A percentile compares a stretch with the other conserved stretches of the same genome.
These are phyloP conservation scores for Temnothorax curvispinosus DNA, from an alignment of 1,140 invertebrate species.

Conservation along the genomic window DNA sequence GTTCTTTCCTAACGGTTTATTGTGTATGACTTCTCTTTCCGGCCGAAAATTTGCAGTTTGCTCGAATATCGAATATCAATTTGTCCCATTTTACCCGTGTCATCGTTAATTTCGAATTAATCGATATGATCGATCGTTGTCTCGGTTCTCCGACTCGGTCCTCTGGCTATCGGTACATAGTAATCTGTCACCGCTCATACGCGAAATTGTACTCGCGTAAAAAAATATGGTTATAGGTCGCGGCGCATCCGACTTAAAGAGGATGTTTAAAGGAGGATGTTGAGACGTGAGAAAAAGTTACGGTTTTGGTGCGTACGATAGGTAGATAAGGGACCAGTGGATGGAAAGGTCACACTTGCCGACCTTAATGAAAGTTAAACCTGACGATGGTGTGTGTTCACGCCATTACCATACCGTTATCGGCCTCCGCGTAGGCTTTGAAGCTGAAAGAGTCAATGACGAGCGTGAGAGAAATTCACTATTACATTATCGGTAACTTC, in stretches of 20 bases:
- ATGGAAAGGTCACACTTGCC: slow-evolving; percentile 68
- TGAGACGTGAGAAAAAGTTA: slow-evolving; percentile 69
- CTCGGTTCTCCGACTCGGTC: background rate
- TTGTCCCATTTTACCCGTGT: background rate
- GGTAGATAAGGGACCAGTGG: slow-evolving; percentile 62
- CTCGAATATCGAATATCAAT: slow-evolving; percentile 1
- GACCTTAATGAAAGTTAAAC: slow-evolving; percentile 75
- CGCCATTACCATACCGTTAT: slow-evolving; percentile 71
- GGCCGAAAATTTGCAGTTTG: background rate
- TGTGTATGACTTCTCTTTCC: background rate
- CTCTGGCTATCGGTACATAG: background rate
- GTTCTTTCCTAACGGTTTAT: background rate
- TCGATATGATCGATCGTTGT: background rate
- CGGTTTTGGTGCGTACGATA: slow-evolving; percentile 54
- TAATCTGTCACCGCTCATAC: background rate
- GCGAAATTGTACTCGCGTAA: slow-evolving; percentile 14
- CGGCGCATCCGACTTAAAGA: background rate
- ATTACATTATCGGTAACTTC: slow-evolving; percentile 36
- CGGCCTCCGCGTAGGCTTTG: slow-evolving; percentile 53
- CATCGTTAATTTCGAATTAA: background rate
- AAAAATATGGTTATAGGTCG: background rate
- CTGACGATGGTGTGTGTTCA: slow-evolving; percentile 45
- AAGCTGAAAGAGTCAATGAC: slow-evolving; percentile 41
- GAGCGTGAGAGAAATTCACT: slow-evolving; percentile 57
- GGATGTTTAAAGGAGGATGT: slow-evolving; percentile 47